Conservation (phyloP, 2,888 invertebrate species). For the Trilocha varians region DNA sequence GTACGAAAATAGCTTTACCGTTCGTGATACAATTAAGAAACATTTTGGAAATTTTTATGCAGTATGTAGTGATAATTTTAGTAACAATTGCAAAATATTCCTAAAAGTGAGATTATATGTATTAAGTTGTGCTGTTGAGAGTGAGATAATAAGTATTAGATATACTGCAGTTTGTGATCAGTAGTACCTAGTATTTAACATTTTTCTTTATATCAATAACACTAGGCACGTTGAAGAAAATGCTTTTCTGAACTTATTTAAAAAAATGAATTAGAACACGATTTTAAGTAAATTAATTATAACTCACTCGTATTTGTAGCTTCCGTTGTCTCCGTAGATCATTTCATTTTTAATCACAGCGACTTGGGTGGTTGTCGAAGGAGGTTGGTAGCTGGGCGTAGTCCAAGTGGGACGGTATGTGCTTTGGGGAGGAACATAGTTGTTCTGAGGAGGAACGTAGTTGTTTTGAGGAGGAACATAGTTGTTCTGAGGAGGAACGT, state of each 20-base stretch:
- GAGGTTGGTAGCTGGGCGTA: conserved; percentile 16
- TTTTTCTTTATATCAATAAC: no score
- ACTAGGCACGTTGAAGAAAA: no score
- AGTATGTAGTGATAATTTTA: no score
- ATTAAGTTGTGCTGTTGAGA: no score
- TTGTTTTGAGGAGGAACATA: conserved; percentile 15
- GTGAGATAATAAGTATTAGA: no score
- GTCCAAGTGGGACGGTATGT: conserved; percentile 17
- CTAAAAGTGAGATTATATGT: no score
- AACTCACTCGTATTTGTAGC: conserved; percentile 71
- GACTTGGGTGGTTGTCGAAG: conserved; percentile 38
- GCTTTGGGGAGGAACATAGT: conserved; percentile 14
- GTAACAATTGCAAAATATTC: no score
- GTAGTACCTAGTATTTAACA: no score
- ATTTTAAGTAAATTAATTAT: neutral
- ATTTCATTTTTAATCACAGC: conserved; percentile 64
- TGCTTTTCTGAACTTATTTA: no score
- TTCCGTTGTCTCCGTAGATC: conserved; percentile 54
- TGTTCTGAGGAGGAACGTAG: conserved; percentile 20
- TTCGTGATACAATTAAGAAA: no score
- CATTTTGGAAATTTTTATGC: no score
- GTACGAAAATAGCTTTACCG: neutral
- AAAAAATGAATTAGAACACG: neutral
- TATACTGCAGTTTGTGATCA: no score
- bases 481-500: conserved; percentile 6